phyloP scores from a whole-genome alignment of 2,888 invertebrate genomes.

The Glyphotaelius pellucidus region DNA sequence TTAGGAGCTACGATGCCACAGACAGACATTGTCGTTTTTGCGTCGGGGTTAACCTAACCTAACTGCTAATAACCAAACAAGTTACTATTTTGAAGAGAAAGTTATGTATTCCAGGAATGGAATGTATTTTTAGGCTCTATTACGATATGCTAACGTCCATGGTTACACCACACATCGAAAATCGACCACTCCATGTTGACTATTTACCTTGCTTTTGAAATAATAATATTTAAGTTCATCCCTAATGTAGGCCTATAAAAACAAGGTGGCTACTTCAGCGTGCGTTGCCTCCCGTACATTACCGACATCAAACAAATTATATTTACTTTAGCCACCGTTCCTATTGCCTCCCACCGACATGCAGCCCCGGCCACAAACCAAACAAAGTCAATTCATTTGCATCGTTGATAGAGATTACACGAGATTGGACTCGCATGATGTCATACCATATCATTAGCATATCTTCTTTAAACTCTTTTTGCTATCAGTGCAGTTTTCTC shows the following conservation, averaged over 20 bases:
- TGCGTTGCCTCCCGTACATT: not conserved
- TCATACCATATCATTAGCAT: not conserved
- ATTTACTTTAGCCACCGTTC: constrained; percentile 29
- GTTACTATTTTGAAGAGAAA: no score
- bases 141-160: no score
- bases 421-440: not conserved
- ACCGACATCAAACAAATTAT: constrained; percentile 32
- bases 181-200: not conserved
- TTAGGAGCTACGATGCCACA: no score
- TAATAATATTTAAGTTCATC: constrained; percentile 34
- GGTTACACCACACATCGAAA: not conserved
- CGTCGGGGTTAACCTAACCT: no score
- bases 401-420: not conserved
- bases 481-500: not conserved
- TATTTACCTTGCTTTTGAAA: constrained; percentile 5
- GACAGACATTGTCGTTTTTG: no score
- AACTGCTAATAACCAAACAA: no score
- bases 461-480: not conserved
- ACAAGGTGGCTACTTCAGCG: constrained; percentile 14
- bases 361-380: not conserved
- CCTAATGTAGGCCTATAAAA: constrained; percentile 21
- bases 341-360: not conserved
- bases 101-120: no score
- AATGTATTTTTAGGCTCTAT: no score
- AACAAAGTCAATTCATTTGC: constrained; percentile 34